Base-by-base conservation (phyloP, 23 tunicate genomes). In the Ascidia mentula region DNA sequence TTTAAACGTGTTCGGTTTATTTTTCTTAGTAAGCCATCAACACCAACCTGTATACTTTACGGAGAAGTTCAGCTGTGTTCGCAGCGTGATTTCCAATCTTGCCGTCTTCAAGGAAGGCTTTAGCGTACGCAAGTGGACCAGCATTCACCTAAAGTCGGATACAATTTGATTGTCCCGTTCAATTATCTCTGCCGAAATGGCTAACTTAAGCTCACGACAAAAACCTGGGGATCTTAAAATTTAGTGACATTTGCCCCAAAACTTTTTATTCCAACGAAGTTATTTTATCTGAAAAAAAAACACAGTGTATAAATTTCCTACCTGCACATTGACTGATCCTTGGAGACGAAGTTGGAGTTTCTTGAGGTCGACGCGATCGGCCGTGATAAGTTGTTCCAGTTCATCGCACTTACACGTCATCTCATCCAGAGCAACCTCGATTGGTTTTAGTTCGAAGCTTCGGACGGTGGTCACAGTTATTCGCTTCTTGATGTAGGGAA, bases 71-170 rank as follows among this genome's bases (percentile, higher is more conserved):
- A 15, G 72, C 76, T 0, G 89, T 88, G 40, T 88, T 88, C 31
- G 90, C 89, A 37, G 94, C 84, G 26, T 88, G 87, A n/a, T 70
- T 76, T 26, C 39, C 39, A 38, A 86, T 33, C 73, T 93, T 93
- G 45, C 73, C 61, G 45, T 93, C 93, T 34, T 80, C 82, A n/a
- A 96, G 82, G 69, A 96, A 96, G 32, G 97, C 94, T 60, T 83
- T 80, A n/a, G 99, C 99, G 69, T 96, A 96, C 17, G 97, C 90
- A 34, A 96, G 92, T 37, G 99, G 95, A 0, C 99, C 99, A 26
- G 99, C 99, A 45, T 96, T 96, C 7, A 96, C 99, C 92, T 84
- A 80, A 32, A 46, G 2, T 28, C 4, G 7, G 24, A 5, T 26
- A 20, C 1, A 6, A 53, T 9, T 20, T 53, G 65, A 28, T 53